Conservation (phyloP, 2,888 invertebrate species). For the Clusia tigrina region DNA sequence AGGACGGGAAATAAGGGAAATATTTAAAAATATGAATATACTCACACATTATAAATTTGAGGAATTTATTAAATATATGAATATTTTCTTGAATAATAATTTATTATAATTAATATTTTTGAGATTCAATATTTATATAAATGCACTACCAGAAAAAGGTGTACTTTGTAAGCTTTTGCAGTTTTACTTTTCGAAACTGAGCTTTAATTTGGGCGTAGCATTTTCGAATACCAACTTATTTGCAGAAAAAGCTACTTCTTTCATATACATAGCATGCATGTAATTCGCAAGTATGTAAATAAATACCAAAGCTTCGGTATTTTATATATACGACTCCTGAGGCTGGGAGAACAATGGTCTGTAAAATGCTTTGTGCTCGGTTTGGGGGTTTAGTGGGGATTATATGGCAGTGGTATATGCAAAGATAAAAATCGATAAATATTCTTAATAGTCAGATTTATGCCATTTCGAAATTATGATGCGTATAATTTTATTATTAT, state of each 20-base stretch:
- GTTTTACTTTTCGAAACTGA: neutral
- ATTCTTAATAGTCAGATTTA: slow-evolving; percentile 54
- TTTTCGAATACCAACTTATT: no score
- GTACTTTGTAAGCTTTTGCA: neutral
- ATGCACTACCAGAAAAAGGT: neutral
- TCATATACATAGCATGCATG: neutral
- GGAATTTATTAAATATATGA: neutral
- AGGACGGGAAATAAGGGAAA: slow-evolving; percentile 17
- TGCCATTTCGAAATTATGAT: slow-evolving; percentile 54
- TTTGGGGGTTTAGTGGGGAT: slow-evolving; percentile 27
- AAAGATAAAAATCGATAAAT: slow-evolving; percentile 34
- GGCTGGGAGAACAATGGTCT: neutral
- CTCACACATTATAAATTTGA: neutral
- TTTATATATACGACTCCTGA: neutral
- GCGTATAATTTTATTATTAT: slow-evolving; percentile 56
- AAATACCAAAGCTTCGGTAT: neutral
- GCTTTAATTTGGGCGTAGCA: slow-evolving; percentile 22
- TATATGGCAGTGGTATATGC: slow-evolving; percentile 23
- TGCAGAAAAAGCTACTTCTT: slow-evolving; percentile 27
- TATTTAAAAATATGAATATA: slow-evolving; percentile 16
- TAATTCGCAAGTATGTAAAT: neutral
- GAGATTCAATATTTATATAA: neutral
- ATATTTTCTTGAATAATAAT: neutral
- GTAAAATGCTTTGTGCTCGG: slow-evolving; percentile 12
- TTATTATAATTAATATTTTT: neutral